Evolutionary conservation across 2,888 invertebrate genomes (phyloP).

Genomic region (Zhuqinia jingwanae): DNA sequence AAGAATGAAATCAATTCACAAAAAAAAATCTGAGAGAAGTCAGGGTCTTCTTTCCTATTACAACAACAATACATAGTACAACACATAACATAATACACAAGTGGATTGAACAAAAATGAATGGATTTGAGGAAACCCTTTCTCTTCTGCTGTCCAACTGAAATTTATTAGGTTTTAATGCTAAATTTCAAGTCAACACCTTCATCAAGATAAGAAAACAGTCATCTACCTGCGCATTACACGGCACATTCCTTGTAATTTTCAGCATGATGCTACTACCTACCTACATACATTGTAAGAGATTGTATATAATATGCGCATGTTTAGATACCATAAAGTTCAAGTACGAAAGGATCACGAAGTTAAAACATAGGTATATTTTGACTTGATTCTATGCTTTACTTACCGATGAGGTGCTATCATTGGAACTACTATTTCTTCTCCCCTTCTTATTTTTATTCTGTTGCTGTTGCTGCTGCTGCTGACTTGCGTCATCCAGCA

Average conservation of each 20-base stretch:
- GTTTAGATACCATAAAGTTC: neutral
- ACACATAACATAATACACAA: too few relatives aligned
- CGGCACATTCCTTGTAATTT: neutral
- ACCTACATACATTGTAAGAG: conserved; percentile 9
- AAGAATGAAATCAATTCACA: conserved; percentile 27
- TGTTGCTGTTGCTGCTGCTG: conserved; percentile 6
- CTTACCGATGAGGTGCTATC: conserved; percentile 66
- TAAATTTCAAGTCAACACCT: conserved; percentile 32
- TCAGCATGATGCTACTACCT: conserved; percentile 17
- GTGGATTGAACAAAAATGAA: neutral
- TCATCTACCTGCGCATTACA: neutral
- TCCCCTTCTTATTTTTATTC: conserved; percentile 61
- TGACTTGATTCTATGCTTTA: conserved; percentile 6
- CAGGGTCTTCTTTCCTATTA: neutral
- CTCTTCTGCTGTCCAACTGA: conserved; percentile 11
- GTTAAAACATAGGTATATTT: conserved; percentile 18
- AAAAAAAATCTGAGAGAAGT: conserved; percentile 10
- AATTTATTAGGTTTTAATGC: conserved; percentile 32
- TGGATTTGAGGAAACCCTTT: conserved; percentile 5
- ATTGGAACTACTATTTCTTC: conserved; percentile 59
- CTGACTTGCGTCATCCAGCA: conserved; percentile 38
- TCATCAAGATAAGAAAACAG: conserved; percentile 29
- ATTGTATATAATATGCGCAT: neutral
- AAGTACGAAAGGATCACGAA: conserved; percentile 43
- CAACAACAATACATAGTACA: too few relatives aligned